These are phyloP conservation scores for Caenorhabditis sp. DNA, from an alignment of 2,888 invertebrate genomes.

Conservation along the genomic window DNA sequence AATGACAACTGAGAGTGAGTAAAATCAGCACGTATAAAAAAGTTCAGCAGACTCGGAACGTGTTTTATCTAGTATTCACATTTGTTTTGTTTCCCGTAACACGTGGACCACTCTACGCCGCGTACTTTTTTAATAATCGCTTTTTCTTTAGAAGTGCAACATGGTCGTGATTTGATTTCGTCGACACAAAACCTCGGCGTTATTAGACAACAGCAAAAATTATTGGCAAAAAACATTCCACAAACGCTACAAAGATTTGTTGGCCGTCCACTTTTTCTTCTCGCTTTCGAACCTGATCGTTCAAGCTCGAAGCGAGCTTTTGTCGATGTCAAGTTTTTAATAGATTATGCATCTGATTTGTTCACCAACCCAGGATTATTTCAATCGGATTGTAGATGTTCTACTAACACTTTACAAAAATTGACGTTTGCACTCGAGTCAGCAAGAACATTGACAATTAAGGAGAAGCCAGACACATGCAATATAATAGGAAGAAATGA, in stretches of 20 bases:
- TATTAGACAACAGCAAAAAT: slow-evolving; percentile 2
- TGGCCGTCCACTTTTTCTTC: slow-evolving; percentile 14
- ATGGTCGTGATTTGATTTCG: slow-evolving; percentile 12
- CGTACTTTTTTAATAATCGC: too few relatives aligned
- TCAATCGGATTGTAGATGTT: not conserved
- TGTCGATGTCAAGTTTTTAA: slow-evolving; percentile 8
- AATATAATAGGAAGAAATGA: slow-evolving; percentile 17
- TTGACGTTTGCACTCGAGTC: slow-evolving; percentile 12
- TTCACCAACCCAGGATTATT: slow-evolving; percentile 5
- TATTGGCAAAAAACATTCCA: slow-evolving; percentile 8
- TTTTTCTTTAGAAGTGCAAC: slow-evolving; percentile 27
- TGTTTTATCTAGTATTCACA: too few relatives aligned
- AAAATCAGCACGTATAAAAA: too few relatives aligned
- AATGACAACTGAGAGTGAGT: not conserved
- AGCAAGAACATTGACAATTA: not conserved
- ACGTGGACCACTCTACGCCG: too few relatives aligned
- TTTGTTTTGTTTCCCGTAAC: too few relatives aligned
- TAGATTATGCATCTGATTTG: not conserved
- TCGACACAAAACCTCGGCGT: slow-evolving; percentile 9
- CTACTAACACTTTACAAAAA: not conserved
- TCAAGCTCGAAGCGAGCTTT: slow-evolving; percentile 1
- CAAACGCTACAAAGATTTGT: slow-evolving; percentile 10
- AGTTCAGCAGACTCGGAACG: too few relatives aligned
- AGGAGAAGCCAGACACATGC: not conserved
- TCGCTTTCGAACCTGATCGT: not conserved